Base-by-base conservation (phyloP, 2,888 invertebrate species). In the Nymphalis polychloros region DNA sequence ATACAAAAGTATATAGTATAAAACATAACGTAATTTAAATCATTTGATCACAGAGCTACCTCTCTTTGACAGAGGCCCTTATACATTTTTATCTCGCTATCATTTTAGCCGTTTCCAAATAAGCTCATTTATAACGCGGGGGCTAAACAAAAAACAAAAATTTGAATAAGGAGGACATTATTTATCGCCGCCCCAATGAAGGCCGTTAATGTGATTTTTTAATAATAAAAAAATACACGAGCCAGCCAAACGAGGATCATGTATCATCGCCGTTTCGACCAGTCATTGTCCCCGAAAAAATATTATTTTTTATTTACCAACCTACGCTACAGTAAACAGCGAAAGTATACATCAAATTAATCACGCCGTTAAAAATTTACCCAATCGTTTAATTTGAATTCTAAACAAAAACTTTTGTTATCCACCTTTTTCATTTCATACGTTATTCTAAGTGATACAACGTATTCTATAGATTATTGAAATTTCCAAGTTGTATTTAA, bases 171-270 rank as follows among this genome's bases (percentile, higher is more conserved):
- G 91, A 92, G 90, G 82, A 87, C 91, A 92, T 92, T 91, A 92
- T 92, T 92, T 92, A 92, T 92, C 89, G 84, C 91, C 90, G 90
- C 90, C 90, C 92, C 91, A 92, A 92, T 92, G 92, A 92, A 91
- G 90, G 90, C 86, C 88, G 92, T 91, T 92, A 92, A 92, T 92
- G 91, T 92, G 92, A 92, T 92, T 92, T 92, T 92, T 92, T 89
- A 88, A 87, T 87, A 89, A 89, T 88, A 91, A 86, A 90, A 72
- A 89, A 84, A 82, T 86, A 89, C 86, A 87, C 87, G 85, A 84
- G 79, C 87, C 85, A 83, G 84, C 90, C 87, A 88, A 90, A 90
- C 91, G 90, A 89, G 90, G 88, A 89, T 89, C 92, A 87, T 92
- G 92, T 92, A 92, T 92, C 92, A 92, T 92, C 91, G 88, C 86